Base-by-base conservation (phyloP, 2,113 vertebrate species). In the Chlorocebus sabaeus region DNA sequence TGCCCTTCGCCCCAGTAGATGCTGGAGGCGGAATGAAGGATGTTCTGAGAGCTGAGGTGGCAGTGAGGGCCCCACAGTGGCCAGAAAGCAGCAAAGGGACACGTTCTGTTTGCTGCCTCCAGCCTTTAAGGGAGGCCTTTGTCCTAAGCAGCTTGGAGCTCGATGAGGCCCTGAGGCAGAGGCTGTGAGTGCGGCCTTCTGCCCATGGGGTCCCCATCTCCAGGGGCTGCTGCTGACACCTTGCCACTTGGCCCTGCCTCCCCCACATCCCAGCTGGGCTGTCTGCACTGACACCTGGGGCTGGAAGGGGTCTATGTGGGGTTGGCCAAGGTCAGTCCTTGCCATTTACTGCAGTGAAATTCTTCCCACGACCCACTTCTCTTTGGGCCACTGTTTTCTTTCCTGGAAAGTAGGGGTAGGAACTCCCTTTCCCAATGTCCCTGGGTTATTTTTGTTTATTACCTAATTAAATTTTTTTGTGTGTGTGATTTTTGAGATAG, bases 201-300 rank as follows among this genome's bases (percentile, higher is more conserved):
- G 64, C 2, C 61, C 25, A 1, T 0, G 2, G n/a, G 30, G 68
- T 10, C 27, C 40, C 14, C n/a, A 7, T 55, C 64, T 82, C 59
- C 3, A 22, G 67, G 45, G 61, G 8, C 25, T 45, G n/a, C 20
- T n/a, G 13, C 50, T 48, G 8, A 48, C 40, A 55, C 25, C 40
- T 73, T 32, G 27, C 30, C 11, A 25, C 30, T 18, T 20, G 17
- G 55, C 40, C 45, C 40, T 30, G 57, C n/a, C 45, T n/a, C 35
- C 27, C 55, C 4, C 0, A 2, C 4, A 17, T 7, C 35, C 8
- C 45, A 0, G 2, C 45, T 0, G 9, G 87, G 78, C 18, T 30
- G 23, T n/a, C n/a, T 61, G 68, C 48, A 0, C 8, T 35, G 75
- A 61, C 3, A 0, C 4, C 23, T 43, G 70, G 79, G 88, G 11